Evolutionary conservation across 2,113 vertebrate genomes (phyloP).

Genomic region (Nesoenas mayeri): DNA sequence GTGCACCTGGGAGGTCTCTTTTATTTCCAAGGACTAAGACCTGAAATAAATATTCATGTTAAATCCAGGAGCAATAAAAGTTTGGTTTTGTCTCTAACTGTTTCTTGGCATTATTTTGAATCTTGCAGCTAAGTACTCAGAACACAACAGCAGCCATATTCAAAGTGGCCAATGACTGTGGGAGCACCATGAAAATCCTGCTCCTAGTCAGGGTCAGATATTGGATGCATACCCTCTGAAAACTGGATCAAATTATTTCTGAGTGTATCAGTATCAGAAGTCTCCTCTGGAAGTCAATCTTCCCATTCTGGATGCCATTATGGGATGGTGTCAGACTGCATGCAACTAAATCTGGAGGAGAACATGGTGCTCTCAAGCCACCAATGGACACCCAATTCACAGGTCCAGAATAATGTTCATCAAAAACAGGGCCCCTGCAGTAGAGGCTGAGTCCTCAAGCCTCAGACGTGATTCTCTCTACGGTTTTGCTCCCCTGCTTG

Average conservation of each 20-base stretch:
- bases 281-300: neutral
- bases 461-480: neutral
- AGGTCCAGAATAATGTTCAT: neutral
- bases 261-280: neutral
- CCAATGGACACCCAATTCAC: neutral
- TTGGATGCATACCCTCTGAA: neutral
- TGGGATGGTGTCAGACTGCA: neutral
- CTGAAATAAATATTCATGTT: conserved; percentile 60
- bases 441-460: neutral
- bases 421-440: neutral
- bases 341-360: neutral
- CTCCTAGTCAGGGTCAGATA: neutral
- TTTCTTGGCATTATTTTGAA: neutral
- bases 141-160: neutral
- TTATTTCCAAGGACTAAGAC: conserved; percentile 91
- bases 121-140: neutral
- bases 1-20: conserved; percentile 82
- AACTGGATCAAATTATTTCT: neutral
- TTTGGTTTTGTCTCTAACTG: neutral
- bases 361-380: neutral
- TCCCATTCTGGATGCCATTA: neutral
- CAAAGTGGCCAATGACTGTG: neutral
- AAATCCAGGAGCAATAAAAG: neutral
- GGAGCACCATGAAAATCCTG: neutral
- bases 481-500: neutral